Evolutionary conservation across 2,888 invertebrate genomes (phyloP), one percentile per base, ranked within the genome.

Genomic region (Tanypteryx hageni): DNA sequence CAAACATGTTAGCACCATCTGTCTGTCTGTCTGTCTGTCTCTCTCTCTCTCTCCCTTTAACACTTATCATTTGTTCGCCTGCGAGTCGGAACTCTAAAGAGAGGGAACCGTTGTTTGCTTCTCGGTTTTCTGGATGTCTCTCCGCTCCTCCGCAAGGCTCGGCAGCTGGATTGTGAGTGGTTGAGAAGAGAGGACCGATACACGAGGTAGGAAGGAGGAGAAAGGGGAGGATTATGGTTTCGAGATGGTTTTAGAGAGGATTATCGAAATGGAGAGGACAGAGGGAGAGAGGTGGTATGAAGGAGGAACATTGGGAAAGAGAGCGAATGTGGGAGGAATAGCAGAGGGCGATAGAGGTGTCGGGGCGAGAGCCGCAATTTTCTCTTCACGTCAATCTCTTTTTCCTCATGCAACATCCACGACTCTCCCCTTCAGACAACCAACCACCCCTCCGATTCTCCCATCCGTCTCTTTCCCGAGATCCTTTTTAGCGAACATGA

Each of bases 1-100:
- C 76, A 27, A 76, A 76, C 76, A 76, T 76, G n/a, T 76, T 27
- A 27, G 27, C 13, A 27, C 76, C 76, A 76, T 76, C 76, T 76
- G 76, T 76, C 76, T 27, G 2, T 13, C 11, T 68, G 7, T n/a
- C n/a, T 68, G 10, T 64, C n/a, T 18, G 76, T 76, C 76, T 27
- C 22, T 13, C 11, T 68, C 22, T n/a, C n/a, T 68, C 22, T 64
- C n/a, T 18, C 27, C 22, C 0, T 76, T 9, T 13, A 22, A 4
- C 44, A 44, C 44, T 44, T 44, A 3, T 44, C 44, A 44, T 44
- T 44, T 44, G 44, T 44, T 44, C 44, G 44, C 44, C 44, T 27
- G 22, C 18, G 68, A 22, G 68, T n/a, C 68, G 68, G 68, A 9
- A 18, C 5, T 18, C 68, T 0, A 18, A 68, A 68, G 9, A n/a